Evolutionary conservation across 2,113 vertebrate genomes (phyloP).

Genomic region (Anarhynchus alexandrinus): DNA sequence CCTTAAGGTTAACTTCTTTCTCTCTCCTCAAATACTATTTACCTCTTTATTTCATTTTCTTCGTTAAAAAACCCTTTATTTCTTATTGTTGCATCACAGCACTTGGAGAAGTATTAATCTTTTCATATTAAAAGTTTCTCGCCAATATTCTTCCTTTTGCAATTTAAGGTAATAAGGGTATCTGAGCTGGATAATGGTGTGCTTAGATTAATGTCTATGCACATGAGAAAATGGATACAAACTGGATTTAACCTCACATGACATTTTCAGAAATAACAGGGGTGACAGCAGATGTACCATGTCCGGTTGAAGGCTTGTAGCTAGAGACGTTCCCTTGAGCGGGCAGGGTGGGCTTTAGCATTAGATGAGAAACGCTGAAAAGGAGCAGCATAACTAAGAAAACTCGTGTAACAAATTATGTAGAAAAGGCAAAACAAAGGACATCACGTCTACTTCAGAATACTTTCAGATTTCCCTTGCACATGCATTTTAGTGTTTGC

Average conservation of each 20-base stretch:
- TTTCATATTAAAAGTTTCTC: background rate
- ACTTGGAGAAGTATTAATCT: background rate
- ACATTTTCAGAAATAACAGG: background rate
- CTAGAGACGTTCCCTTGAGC: background rate
- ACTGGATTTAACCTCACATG: rapidly evolving
- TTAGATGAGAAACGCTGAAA: background rate
- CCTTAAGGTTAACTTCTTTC: background rate
- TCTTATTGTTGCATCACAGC: background rate
- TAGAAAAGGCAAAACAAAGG: background rate
- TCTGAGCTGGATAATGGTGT: background rate
- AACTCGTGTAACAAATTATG: background rate
- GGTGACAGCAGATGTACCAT: background rate
- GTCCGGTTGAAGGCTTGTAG: background rate
- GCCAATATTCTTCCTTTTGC: background rate
- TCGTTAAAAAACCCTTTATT: background rate
- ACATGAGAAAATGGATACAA: background rate
- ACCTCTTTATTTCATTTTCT: background rate
- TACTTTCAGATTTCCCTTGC: background rate
- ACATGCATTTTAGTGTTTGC: background rate
- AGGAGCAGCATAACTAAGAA: background rate
- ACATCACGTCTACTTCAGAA: background rate
- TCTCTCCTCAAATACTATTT: background rate
- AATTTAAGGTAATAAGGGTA: background rate
- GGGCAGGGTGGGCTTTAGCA: background rate
- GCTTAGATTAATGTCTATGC: background rate